Base-by-base conservation (phyloP, 2,113 vertebrate species). In the Saguinus midas region DNA sequence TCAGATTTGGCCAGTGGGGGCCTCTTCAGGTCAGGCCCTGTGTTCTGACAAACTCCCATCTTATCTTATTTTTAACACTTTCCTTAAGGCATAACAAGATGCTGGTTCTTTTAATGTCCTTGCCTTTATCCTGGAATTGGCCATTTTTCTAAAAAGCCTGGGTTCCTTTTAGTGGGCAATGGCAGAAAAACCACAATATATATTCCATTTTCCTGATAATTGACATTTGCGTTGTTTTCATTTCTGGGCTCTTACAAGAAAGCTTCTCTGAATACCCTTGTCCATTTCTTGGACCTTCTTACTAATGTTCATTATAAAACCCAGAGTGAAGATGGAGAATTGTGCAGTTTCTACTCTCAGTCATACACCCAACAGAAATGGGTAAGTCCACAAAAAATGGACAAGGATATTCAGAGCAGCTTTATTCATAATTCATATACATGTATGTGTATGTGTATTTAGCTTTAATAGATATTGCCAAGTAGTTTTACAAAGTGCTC, bases 141-240 rank as follows among this genome's bases (percentile, higher is more conserved):
- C 43, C 21, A 29, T 66, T 94, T 94, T 57, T 86, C 52, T 21
- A 43, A 61, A 45, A 45, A 78, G 1, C 10, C 27, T 25, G 43
- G 20, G 32, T 79, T 86, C 11, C 18, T 87, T 96, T 83, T 40
- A 68, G 55, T 50, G 35, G 86, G 4, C 37, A 83, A 79, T 50
- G 12, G 1, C 73, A 90, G 43, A 87, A 89, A 92, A n/a, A 68
- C 8, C 40, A 76, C 48, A 40, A 20, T 17, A 58, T 80, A 80
- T 55, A 68, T 78, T 80, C 45, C 52, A 45, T 58, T 84, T 87
- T 79, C 37, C 17, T 75, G 21, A 37, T 86, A 35, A 27, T 64
- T 78, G 72, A 87, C 13, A 75, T 82, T 79, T 90, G 29, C 68
- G n/a, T 91, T 80, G 8, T 92, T 96, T 93, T 61, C n/a, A 79